Conservation (phyloP, 2,888 invertebrate species). For the Trichacis sp. region DNA sequence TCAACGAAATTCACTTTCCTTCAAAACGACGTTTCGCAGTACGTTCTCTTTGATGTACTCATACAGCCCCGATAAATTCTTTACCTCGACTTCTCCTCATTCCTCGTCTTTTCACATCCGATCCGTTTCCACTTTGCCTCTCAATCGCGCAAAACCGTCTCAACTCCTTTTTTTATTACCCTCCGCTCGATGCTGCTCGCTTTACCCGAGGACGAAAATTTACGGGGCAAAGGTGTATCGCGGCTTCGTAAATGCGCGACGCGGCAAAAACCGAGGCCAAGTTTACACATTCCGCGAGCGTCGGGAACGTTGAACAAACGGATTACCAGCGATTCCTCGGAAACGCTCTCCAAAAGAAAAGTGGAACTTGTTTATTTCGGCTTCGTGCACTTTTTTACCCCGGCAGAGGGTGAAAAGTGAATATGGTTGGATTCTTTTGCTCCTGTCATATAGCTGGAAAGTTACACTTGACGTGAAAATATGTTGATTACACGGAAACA, state of each 20-base stretch:
- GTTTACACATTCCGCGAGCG: slow-evolving; percentile 1
- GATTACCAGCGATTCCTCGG: neutral
- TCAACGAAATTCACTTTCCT: too few species aligned
- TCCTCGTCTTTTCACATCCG: neutral
- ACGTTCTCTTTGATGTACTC: too few species aligned
- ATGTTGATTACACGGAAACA: too few species aligned
- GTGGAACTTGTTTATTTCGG: slow-evolving; percentile 1
- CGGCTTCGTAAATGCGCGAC: neutral
- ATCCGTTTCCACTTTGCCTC: slow-evolving; percentile 5
- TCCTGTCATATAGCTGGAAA: too few species aligned
- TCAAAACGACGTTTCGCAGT: too few species aligned
- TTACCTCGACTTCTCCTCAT: slow-evolving; percentile 18
- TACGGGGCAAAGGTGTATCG: neutral
- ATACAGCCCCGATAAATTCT: slow-evolving; percentile 23
- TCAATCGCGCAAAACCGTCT: slow-evolving; percentile 9
- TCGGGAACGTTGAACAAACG: slow-evolving; percentile 1
- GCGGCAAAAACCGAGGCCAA: neutral
- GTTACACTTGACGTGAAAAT: too few species aligned
- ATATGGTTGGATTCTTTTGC: too few species aligned
- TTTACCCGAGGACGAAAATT: neutral
- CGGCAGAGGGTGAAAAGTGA: slow-evolving; percentile 20
- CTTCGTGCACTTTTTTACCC: too few species aligned
- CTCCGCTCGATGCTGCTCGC: slow-evolving; percentile 2
- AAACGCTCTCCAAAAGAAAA: neutral
- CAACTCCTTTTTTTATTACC: slow-evolving; percentile 13